These are phyloP conservation scores for Tetramorium bicarinatum DNA, from an alignment of 2,888 invertebrate species.

Conservation along the genomic window DNA sequence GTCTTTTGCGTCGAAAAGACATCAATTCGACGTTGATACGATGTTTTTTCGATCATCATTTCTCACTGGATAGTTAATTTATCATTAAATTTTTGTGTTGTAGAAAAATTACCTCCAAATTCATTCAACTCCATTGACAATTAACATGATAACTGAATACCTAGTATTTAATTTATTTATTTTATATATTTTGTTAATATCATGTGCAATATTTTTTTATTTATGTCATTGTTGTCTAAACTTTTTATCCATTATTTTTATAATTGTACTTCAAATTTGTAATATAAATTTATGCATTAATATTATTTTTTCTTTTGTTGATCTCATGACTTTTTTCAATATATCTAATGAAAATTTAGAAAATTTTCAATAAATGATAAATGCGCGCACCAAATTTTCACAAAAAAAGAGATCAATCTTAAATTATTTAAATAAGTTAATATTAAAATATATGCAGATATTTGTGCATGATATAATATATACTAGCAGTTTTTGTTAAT, in stretches of 20 bases:
- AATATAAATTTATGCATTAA: conserved; percentile 44
- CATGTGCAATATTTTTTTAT: conserved; percentile 30
- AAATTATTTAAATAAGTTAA: conserved; percentile 26
- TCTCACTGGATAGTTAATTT: background rate
- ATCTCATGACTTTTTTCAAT: conserved; percentile 22
- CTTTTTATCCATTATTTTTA: conserved; percentile 31
- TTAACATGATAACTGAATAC: conserved; percentile 29
- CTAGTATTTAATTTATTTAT: conserved; percentile 25
- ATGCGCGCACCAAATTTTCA: background rate
- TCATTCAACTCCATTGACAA: conserved; percentile 7
- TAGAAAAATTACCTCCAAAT: conserved; percentile 14
- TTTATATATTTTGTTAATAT: conserved; percentile 31
- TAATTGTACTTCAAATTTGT: conserved; percentile 55
- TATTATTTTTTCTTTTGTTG: conserved; percentile 16
- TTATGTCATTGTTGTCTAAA: conserved; percentile 33
- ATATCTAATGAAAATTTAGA: conserved; percentile 1
- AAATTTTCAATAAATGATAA: conserved; percentile 10
- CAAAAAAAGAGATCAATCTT: background rate
- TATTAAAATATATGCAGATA: conserved; percentile 12
- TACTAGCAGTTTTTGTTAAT: conserved; percentile 20
- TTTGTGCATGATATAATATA: conserved; percentile 21
- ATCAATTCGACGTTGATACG: no score
- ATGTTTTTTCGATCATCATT: no score
- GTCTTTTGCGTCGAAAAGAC: no score
- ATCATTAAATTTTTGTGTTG: background rate